phyloP scores from a whole-genome alignment of 2,113 vertebrate genomes.

The Cricetomys ansorgei region DNA sequence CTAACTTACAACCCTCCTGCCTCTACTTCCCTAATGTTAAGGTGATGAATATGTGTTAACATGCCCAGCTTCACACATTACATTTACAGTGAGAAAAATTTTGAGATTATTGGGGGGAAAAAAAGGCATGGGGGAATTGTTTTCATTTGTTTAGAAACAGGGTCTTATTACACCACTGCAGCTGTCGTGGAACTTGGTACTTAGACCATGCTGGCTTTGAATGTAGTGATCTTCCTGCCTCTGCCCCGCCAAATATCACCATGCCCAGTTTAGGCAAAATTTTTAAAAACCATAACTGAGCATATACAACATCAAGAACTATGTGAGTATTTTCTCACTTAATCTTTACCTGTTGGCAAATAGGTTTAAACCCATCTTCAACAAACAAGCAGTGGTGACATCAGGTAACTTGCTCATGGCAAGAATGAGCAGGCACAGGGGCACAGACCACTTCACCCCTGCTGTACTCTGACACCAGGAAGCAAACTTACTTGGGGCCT shows the following conservation, averaged over 20 bases:
- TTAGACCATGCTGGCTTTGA: not conserved
- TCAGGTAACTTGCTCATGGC: not conserved
- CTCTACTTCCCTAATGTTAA: not conserved
- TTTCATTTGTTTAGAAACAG: not conserved
- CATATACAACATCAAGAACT: not conserved
- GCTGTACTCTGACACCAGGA: not conserved
- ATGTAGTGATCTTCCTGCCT: not conserved
- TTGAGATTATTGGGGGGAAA: conserved; percentile 20
- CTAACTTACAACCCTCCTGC: not conserved
- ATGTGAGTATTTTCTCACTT: not conserved
- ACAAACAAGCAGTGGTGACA: not conserved
- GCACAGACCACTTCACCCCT: not conserved
- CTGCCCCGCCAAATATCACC: not conserved
- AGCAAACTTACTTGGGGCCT: conserved; percentile 88
- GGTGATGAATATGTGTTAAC: not conserved
- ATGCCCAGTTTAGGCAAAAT: not conserved
- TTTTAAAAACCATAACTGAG: not conserved
- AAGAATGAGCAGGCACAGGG: not conserved
- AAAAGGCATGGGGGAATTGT: not conserved
- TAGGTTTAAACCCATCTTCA: not conserved
- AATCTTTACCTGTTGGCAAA: not conserved
- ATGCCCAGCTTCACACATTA: not conserved
- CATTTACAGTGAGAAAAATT: not conserved
- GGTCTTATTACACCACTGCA: not conserved
- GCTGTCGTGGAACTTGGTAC: not conserved